phyloP scores from a whole-genome alignment of 2,113 vertebrate genomes.

The Thalassarche chlororhynchos region DNA sequence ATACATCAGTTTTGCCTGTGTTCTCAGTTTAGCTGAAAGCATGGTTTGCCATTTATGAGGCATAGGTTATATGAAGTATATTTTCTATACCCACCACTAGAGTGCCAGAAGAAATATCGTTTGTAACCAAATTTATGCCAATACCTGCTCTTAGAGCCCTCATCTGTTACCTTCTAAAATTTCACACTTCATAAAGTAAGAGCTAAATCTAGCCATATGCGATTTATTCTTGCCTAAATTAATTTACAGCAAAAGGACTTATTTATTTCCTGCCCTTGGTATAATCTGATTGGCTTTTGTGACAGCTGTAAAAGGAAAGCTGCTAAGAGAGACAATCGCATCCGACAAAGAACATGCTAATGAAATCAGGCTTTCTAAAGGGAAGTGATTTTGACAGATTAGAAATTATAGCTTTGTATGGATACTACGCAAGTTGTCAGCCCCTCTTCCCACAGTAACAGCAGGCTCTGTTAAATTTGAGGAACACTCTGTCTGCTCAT shows the following conservation, averaged over 20 bases:
- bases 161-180: slow-evolving; percentile 14
- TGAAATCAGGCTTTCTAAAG: slow-evolving; percentile 73
- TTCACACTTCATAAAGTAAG: not conserved
- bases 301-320: slow-evolving; percentile 64
- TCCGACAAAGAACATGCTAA: slow-evolving; percentile 70
- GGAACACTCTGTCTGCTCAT: slow-evolving; percentile 64
- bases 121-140: not conserved
- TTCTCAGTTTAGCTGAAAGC: not conserved
- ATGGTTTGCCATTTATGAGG: not conserved
- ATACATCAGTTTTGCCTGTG: not conserved
- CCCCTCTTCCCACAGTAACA: slow-evolving; percentile 65
- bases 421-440: slow-evolving; percentile 72
- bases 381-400: slow-evolving; percentile 78
- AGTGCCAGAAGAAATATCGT: not conserved
- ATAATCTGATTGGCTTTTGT: slow-evolving; percentile 69
- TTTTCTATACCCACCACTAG: not conserved
- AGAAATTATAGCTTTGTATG: slow-evolving; percentile 74
- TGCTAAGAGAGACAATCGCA: slow-evolving; percentile 67
- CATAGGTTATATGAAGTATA: not conserved
- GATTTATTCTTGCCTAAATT: slow-evolving; percentile 53
- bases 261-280: slow-evolving; percentile 68
- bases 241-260: slow-evolving; percentile 50
- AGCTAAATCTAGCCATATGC: not conserved
- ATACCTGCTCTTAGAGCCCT: slow-evolving; percentile 17
- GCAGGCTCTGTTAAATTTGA: slow-evolving; percentile 70